Evolutionary conservation across 2,797 vertebrate species (phyloP), one percentile per base, ranked within the genome.

Genomic region (Urosaurus nigricauda): DNA sequence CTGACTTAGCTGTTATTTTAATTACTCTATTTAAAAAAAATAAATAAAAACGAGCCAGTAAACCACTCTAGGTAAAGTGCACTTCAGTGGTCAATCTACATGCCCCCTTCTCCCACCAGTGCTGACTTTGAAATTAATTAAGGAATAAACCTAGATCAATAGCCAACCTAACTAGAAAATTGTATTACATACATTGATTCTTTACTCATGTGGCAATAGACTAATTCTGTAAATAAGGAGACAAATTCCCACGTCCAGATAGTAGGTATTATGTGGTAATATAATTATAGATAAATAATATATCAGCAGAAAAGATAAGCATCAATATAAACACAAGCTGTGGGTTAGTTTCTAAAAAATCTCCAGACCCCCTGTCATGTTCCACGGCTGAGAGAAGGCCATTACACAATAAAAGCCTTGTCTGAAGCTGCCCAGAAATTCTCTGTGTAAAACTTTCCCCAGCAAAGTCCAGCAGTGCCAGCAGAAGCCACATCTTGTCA

Each of bases 71-170:
- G 37, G 11, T 63, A 24, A 85, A 60, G 75, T 29, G 75, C 5
- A 24, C 35, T 43, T 60, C 26, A 63, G 6, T 85, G 60, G 71
- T 43, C 37, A 77, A 12, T 75, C 56, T 37, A 75, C 26, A 29
- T 85, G 43, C 43, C 2, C 43, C 43, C 43, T 5, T 43, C 43
- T 43, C 43, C 73, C 13, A 13, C 29, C n/a, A 21, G 9, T 70
- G n/a, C 21, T 40, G 26, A 19, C 63, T 86, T 75, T 19, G n/a
- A 80, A 79, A 79, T 79, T 71, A 80, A 87, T 79, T 35, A 87
- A 56, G 47, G 35, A 53, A 37, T 87, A 70, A 51, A 37, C 40
- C 21, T 37, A 71, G 78, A 80, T 87, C 77, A 80, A 79, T 87
- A 85, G 73, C 43, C 51, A 75, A 77, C 26, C 56, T 75, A 58